These are phyloP conservation scores for Andrena hattorfiana DNA, from an alignment of 2,888 invertebrate species.

Conservation along the genomic window DNA sequence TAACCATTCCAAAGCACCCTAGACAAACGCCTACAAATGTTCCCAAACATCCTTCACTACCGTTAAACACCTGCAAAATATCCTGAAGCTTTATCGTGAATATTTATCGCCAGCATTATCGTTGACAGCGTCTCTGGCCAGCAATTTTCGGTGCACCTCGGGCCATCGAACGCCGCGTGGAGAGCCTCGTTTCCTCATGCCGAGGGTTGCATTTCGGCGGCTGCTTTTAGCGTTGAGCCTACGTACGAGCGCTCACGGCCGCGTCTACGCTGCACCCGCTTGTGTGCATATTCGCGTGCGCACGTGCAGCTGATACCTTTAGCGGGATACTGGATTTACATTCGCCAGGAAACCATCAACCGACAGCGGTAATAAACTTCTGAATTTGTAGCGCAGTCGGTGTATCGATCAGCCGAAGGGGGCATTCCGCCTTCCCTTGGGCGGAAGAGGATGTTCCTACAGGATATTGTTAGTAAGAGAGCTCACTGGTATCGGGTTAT, in stretches of 20 bases:
- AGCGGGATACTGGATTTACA: slow-evolving; percentile 35
- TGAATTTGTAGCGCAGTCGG: slow-evolving; percentile 48
- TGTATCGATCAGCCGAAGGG: slow-evolving; percentile 32
- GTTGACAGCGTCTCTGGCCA: neutral
- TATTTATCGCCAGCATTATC: neutral
- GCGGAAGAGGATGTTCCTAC: slow-evolving; percentile 43
- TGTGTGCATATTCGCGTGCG: neutral
- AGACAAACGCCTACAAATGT: neutral
- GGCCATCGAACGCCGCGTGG: slow-evolving; percentile 9
- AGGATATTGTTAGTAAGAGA: slow-evolving; percentile 58
- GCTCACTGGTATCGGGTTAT: slow-evolving; percentile 44
- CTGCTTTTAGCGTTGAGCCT: slow-evolving; percentile 40
- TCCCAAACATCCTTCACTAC: neutral
- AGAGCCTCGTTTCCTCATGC: slow-evolving; percentile 21
- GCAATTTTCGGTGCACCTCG: slow-evolving; percentile 12
- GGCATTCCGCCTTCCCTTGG: slow-evolving; percentile 10
- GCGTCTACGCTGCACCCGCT: neutral
- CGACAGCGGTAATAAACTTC: slow-evolving; percentile 59
- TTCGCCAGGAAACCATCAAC: slow-evolving; percentile 44
- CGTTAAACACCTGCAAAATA: neutral
- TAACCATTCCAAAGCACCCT: too few species aligned
- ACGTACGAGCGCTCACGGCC: neutral
- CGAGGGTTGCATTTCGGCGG: slow-evolving; percentile 24
- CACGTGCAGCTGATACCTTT: slow-evolving; percentile 13
- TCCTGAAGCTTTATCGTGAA: neutral